Percentiles rank a stretch among this genome's conserved stretches.
Conservation (phyloP, 1,140 invertebrate genomes). For the Pseudomyrmex flavicornis region DNA sequence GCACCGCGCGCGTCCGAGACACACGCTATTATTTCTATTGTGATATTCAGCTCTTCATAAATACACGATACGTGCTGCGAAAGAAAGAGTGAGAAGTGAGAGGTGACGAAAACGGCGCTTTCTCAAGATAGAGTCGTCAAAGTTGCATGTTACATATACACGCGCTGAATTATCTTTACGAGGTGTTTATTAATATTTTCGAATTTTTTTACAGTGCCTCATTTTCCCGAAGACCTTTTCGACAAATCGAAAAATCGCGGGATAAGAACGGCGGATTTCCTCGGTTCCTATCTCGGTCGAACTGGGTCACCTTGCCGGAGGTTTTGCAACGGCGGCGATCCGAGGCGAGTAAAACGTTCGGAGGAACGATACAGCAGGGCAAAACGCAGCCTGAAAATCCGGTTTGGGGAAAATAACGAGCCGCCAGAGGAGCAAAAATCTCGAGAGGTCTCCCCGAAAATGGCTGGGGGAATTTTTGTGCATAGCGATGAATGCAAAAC, state of each 20-base stretch:
- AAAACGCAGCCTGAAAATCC: conserved; percentile 72
- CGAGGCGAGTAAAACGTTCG: conserved; percentile 27
- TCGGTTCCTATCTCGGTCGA: conserved; percentile 63
- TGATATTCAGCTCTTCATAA: conserved; percentile 44
- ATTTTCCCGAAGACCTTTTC: background rate
- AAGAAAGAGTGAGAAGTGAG: conserved; percentile 29
- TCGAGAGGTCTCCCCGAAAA: background rate
- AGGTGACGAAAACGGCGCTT: conserved; percentile 20
- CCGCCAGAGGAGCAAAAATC: background rate
- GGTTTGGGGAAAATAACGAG: conserved; percentile 77
- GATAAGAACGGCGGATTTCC: background rate
- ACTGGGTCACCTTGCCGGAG: conserved; percentile 79
- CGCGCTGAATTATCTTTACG: background rate
- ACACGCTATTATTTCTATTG: conserved; percentile 46
- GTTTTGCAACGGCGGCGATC: conserved; percentile 68
- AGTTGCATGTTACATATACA: background rate
- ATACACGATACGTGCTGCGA: background rate
- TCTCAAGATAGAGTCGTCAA: background rate
- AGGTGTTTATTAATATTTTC: background rate
- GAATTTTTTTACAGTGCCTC: background rate
- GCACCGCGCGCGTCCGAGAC: background rate
- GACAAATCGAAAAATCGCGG: background rate
- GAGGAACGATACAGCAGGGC: conserved; percentile 28
- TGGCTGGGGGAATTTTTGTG: conserved; percentile 27
- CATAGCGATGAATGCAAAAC: conserved; percentile 27